These are phyloP conservation scores for Eudemis profundana DNA, from an alignment of 2,888 invertebrate genomes.

Conservation along the genomic window DNA sequence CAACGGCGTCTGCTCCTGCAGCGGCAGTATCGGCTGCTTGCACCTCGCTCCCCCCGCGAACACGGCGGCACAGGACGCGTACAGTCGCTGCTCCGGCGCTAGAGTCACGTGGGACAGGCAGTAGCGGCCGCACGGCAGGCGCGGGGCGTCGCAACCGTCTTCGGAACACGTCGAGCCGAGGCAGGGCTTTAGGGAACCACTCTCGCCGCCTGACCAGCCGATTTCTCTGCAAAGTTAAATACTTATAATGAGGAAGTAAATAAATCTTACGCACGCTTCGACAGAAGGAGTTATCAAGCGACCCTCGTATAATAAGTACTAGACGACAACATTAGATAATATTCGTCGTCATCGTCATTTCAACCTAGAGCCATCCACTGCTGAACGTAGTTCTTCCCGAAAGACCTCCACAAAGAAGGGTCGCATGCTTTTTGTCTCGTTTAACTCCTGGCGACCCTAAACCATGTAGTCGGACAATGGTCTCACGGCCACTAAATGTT, in stretches of 20 bases:
- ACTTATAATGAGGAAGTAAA: too few relatives aligned
- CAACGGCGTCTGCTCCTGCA: constrained; percentile 88
- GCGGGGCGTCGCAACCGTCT: constrained; percentile 68
- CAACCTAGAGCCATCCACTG: not conserved
- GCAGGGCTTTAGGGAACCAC: constrained; percentile 51
- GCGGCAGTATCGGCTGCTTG: constrained; percentile 76
- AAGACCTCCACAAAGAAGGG: too few relatives aligned
- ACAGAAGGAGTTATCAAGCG: too few relatives aligned
- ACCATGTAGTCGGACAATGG: too few relatives aligned
- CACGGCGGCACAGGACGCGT: constrained; percentile 79
- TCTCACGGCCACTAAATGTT: too few relatives aligned
- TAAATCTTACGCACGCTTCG: too few relatives aligned
- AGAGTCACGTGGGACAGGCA: constrained; percentile 94
- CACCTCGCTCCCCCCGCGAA: constrained; percentile 81
- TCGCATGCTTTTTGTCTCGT: not conserved
- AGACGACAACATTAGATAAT: too few relatives aligned
- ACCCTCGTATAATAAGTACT: too few relatives aligned
- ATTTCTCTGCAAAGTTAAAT: too few relatives aligned
- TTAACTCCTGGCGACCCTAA: too few relatives aligned
- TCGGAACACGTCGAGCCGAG: constrained; percentile 57
- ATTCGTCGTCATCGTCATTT: constrained; percentile 6
- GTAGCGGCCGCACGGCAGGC: constrained; percentile 92
- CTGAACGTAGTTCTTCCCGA: not conserved
- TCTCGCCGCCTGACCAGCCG: constrained; percentile 75
- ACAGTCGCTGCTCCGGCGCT: constrained; percentile 92